Evolutionary conservation across 2,113 vertebrate genomes (phyloP), one percentile per base, ranked within the genome.

Genomic region (Promerops cafer): DNA sequence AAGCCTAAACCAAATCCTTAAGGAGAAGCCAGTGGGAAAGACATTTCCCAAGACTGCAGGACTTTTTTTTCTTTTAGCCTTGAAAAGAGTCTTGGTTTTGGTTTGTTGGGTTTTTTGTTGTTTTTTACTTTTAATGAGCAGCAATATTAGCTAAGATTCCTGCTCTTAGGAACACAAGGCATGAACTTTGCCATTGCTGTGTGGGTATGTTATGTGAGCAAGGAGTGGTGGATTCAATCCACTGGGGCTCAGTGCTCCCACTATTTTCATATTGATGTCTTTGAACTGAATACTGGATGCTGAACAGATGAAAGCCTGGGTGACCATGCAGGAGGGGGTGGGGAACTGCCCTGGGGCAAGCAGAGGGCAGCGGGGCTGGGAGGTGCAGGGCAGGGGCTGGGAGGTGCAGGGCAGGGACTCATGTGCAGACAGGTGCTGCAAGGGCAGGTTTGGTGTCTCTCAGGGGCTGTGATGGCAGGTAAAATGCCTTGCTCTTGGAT

Each of bases 1-100:
- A 96, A 92, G 96, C 83, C 94, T 93, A 70, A 95, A 92, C 52
- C 57, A 91, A 92, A 81, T 94, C 75, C 90, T 90, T 77, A 86
- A 86, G 83, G 94, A 96, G 71, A 93, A 96, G 26, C 56, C 60
- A 87, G 26, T 81, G 94, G 90, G 86, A 96, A 90, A 96, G 72
- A 88, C 42, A 68, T 94, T 96, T 97, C 90, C 83, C 85, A 88
- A 86, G 82, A 66, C 24, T 90, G 27, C 13, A 52, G 39, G n/a
- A 77, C 18, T n/a, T 79, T 70, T 63, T 44, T 63, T 26, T 6
- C 39, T 74, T 60, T 45, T 65, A 76, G 30, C 28, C 54, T 87
- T 87, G 61, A 69, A 76, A 54, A 56, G 63, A 79, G 23, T 19
- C 54, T 84, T 66, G 26, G 13, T 21, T 33, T 85, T 64, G 26